Conservation (phyloP, 2,113 vertebrate species). For the Mugil cephalus region DNA sequence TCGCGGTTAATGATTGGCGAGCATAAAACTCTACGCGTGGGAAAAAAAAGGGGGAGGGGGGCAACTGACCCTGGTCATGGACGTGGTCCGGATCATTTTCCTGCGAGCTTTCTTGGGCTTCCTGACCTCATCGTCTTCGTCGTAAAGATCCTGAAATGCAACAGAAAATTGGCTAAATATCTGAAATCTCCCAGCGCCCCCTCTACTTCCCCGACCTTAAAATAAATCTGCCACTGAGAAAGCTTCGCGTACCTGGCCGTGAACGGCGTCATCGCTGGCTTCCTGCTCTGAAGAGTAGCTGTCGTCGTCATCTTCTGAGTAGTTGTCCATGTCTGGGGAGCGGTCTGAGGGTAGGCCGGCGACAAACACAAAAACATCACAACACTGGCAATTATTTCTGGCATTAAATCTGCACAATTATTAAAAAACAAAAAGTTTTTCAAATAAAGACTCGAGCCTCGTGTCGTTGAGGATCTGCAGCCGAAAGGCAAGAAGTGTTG, state of each 20-base stretch:
- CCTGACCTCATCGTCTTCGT: conserved; percentile 87
- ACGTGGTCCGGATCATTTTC: conserved; percentile 85
- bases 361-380: conserved; percentile 22
- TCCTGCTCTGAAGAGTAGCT: conserved; percentile 87
- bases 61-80: conserved; percentile 84
- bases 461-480: no score
- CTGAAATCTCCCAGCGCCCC: no score
- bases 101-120: conserved; percentile 85
- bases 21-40: conserved; percentile 6
- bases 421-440: neutral
- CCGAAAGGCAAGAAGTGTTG: neutral
- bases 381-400: neutral
- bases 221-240: no score
- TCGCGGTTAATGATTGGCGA: conserved; percentile 64
- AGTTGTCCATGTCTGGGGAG: conserved; percentile 87
- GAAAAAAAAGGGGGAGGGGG: conserved; percentile 5
- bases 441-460: no score
- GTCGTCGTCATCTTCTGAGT: conserved; percentile 87
- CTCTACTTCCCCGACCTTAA: no score
- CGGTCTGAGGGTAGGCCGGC: conserved; percentile 73
- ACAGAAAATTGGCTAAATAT: neutral
- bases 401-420: neutral
- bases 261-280: conserved; percentile 85
- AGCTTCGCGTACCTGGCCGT: conserved; percentile 74
- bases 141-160: conserved; percentile 83